Conservation (phyloP, 1,140 invertebrate genomes). For the Halesus radiatus region DNA sequence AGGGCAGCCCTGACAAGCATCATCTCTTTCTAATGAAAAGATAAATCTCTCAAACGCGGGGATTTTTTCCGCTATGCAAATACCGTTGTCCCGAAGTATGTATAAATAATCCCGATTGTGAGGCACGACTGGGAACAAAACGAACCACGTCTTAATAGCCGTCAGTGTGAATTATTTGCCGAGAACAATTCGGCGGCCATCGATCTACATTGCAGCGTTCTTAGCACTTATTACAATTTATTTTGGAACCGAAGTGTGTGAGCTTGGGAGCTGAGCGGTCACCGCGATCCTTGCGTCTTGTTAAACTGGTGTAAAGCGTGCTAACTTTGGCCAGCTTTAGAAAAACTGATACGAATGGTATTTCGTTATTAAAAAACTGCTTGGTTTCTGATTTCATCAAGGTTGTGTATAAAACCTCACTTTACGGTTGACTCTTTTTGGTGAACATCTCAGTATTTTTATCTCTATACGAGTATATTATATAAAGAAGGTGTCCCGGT, state of each 20-base stretch:
- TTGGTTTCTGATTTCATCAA: too few species aligned
- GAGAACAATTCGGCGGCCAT: slow-evolving; percentile 51
- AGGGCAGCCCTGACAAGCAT: neutral
- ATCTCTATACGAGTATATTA: too few species aligned
- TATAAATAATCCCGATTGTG: slow-evolving; percentile 27
- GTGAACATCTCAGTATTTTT: too few species aligned
- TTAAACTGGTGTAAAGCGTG: neutral
- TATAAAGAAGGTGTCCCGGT: too few species aligned
- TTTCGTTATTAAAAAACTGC: too few species aligned
- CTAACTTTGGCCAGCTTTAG: too few species aligned
- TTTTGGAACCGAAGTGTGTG: slow-evolving; percentile 29
- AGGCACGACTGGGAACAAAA: slow-evolving; percentile 45
- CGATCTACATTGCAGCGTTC: slow-evolving; percentile 50
- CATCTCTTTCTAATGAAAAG: slow-evolving; percentile 33
- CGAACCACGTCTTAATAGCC: slow-evolving; percentile 44
- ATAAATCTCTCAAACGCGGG: slow-evolving; percentile 32
- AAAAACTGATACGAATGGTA: too few species aligned
- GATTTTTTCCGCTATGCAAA: slow-evolving; percentile 35
- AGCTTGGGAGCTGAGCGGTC: neutral
- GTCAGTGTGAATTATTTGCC: slow-evolving; percentile 54
- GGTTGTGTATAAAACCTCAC: too few species aligned
- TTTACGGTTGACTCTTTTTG: too few species aligned
- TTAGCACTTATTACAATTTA: slow-evolving; percentile 53
- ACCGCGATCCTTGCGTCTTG: slow-evolving; percentile 12
- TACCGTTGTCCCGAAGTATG: slow-evolving; percentile 33